Evolutionary conservation across 1,140 invertebrate species (phyloP), one percentile per base, ranked within the genome.

Genomic region (Drosophila willistoni): DNA sequence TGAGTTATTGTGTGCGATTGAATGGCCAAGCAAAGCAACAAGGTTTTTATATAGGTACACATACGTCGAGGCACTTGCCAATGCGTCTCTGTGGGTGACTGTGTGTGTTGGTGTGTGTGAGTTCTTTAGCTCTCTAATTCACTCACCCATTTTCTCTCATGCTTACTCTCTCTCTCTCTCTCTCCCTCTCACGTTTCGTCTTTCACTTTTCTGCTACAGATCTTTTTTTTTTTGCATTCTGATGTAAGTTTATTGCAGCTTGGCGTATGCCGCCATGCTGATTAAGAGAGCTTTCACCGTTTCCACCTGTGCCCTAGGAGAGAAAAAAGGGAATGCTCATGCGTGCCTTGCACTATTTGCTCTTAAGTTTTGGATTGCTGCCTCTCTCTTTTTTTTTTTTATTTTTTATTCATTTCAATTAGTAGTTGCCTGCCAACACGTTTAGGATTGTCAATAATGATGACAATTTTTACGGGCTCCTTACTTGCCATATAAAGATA

Each of bases 391-490:
- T 29, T 6, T 29, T 0, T 6, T 7, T 29, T 7, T 29, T 29
- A 0, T 29, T 29, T 29, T 29, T 56, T n/a, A 29, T 29, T 56
- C 29, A 19, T 36, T 25, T 62, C 65, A 72, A 85, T 87, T 69
- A 82, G 66, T 17, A 82, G 66, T 17, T 54, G 68, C 64, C 74
- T 57, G 61, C 75, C 70, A 79, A 87, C 82, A 82, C 71, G 78
- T 78, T 78, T 59, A 59, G 33, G 34, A 39, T 59, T 59, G 33
- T 9, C 56, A 25, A 14, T 59, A 10, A 17, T 36, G 33, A 36
- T 36, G 33, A 59, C 56, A 14, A 59, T 59, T 59, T 59, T 17
- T 19, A 59, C 29, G 33, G 56, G 33, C 56, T 59, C 33, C 33
- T 51, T 51, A 51, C 44, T 22, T 51, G 17, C 44, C 44, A 51